Conservation (phyloP, 2,888 invertebrate species). For the Bhutanitis thaidina region DNA sequence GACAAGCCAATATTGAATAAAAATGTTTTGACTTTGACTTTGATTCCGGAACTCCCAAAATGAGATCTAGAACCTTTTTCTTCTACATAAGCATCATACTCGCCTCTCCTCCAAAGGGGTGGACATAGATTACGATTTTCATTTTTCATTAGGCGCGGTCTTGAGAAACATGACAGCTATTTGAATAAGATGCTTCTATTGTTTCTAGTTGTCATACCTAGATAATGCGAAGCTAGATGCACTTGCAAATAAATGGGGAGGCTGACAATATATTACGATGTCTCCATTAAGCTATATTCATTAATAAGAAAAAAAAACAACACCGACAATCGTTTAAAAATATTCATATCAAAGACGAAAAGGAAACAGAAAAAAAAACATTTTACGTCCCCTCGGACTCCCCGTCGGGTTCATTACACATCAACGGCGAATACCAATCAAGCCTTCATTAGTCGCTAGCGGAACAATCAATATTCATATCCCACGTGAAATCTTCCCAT, state of each 20-base stretch:
- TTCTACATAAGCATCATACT: too few species aligned
- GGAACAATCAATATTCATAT: conserved; percentile 78
- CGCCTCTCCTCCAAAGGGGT: too few species aligned
- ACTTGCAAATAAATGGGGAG: conserved; percentile 7
- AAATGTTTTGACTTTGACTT: too few species aligned
- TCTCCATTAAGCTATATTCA: conserved; percentile 24
- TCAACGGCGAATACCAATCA: conserved; percentile 69
- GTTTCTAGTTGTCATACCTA: too few species aligned
- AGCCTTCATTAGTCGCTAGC: conserved; percentile 67
- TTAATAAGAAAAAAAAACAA: conserved; percentile 37
- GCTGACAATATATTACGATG: conserved; percentile 3
- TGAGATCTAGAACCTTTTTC: too few species aligned
- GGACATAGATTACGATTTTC: too few species aligned
- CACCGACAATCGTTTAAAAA: conserved; percentile 30
- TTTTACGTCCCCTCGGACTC: conserved; percentile 42
- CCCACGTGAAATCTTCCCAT: conserved; percentile 72
- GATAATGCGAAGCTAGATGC: too few species aligned
- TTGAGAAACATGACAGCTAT: too few species aligned
- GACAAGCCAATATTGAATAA: too few species aligned
- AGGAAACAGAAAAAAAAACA: conserved; percentile 44
- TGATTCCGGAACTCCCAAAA: too few species aligned
- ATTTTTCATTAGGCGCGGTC: too few species aligned
- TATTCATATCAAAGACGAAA: conserved; percentile 30
- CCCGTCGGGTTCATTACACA: conserved; percentile 56
- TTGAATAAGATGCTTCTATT: too few species aligned